Base-by-base conservation (phyloP, 2,797 vertebrate species). In the Orestias chungarensis region DNA sequence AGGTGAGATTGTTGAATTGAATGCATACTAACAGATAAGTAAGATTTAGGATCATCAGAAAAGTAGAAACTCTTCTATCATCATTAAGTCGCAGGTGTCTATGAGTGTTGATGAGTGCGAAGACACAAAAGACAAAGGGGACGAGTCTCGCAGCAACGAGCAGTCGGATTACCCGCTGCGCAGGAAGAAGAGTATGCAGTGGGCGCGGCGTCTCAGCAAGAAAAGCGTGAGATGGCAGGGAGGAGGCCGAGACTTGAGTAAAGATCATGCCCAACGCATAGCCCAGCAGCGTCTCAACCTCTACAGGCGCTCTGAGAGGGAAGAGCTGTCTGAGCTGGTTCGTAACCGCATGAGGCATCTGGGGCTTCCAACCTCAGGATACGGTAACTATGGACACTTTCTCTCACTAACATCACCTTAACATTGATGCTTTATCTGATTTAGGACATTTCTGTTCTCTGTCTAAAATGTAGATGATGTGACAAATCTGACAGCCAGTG, bases 401-500 rank as follows among this genome's bases (percentile, higher is more conserved):
- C 27, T 31, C 12, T 80, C 85, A 75, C 93, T 29, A 7, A 12
- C 12, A 9, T 73, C 6, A 2, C 15, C 35, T 14, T 46, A 25
- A 64, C 43, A 6, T 25, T 54, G 20, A 38, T 6, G 27, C 46
- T 12, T 43, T 54, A 40, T 76, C 86, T 66, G 12, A 61, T 87
- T 93, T 72, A 91, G 86, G 27, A 88, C 91, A 50, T 33, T 20
- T 25, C 2, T 82, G 17, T 77, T 59, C 79, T n/a, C 50, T 74
- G 54, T 92, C 25, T 71, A 1, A 64, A 71, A 66, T 61, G 59
- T 38, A 98, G 97, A 98, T 93, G 96, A 98, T 89, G 93, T 97
- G 87, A 95, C 95, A 86, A 98, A 98, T 93, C 95, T 99, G 93
- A 98, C 97, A 88, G 97, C 97, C 94, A 96, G 96, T 94, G 97